Conservation (phyloP, 1,140 invertebrate species). For the Tigriopus japonicus region DNA sequence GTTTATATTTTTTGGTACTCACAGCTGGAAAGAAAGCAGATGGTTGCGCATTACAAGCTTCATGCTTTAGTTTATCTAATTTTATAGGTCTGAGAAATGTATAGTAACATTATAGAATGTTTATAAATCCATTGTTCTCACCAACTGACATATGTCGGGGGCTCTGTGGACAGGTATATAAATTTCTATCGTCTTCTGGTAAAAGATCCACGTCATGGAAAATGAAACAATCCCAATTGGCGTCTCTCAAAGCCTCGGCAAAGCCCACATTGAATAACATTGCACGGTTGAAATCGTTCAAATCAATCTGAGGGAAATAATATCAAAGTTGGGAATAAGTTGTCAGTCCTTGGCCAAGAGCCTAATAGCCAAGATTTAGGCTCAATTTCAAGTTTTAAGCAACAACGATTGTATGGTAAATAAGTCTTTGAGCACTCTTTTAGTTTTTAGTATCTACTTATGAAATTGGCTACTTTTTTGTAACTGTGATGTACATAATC, state of each 20-base stretch:
- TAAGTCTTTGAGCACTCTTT: no score
- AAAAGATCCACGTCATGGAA: constrained; percentile 95
- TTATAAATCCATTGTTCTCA: background rate
- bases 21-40: constrained; percentile 33
- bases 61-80: no score
- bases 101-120: no score
- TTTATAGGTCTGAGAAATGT: no score
- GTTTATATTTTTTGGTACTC: constrained; percentile 29
- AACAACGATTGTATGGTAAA: no score
- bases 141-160: constrained; percentile 75
- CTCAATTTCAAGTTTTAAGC: no score
- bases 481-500: no score
- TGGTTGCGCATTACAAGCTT: constrained; percentile 22
- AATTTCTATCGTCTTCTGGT: constrained; percentile 66
- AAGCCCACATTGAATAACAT: constrained; percentile 91
- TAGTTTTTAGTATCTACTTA: no score
- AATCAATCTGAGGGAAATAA: constrained; percentile 29
- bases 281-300: constrained; percentile 64
- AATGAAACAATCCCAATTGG: constrained; percentile 60
- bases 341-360: no score
- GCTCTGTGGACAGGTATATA: constrained; percentile 67
- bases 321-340: no score
- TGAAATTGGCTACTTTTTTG: no score
- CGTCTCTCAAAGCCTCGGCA: constrained; percentile 49
- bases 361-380: no score